Evolutionary conservation across 2,797 vertebrate species (phyloP), one percentile per base, ranked within the genome.

Genomic region (Orestias chungarensis): DNA sequence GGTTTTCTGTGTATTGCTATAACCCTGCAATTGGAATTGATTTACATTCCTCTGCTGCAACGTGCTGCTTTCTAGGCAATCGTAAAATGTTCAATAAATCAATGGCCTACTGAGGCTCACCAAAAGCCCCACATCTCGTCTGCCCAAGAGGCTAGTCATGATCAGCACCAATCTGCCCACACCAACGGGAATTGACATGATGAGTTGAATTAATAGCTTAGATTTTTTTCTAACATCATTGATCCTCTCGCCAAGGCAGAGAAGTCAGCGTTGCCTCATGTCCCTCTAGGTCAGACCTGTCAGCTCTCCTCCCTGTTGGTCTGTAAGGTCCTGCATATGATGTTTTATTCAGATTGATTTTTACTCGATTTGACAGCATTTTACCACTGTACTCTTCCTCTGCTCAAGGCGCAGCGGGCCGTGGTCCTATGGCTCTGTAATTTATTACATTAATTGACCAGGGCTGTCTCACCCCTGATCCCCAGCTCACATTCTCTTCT

Each of bases 131-230:
- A 50, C 66, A 90, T 85, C 81, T 47, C 0, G 23, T 73, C 23
- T 57, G 78, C 88, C 88, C 87, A 77, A 73, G 86, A 87, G 90
- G 74, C 75, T 46, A 33, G 76, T 88, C 87, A 80, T 89, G 86
- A 92, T 91, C 80, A 81, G 85, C 64, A 82, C 84, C 91, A 91
- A 86, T 92, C 88, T 84, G 75, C 68, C 59, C 76, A 67, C 61
- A 14, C 91, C 86, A 81, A 84, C 83, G 85, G 87, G 85, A 91
- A 91, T 89, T 92, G 91, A 93, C 89, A 86, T 81, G 90, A 89
- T 83, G 74, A 69, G 83, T 66, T 87, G 89, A 93, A 93, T 91
- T 89, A 90, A 91, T 91, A 81, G 89, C 88, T 86, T 86, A 80
- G 80, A 78, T 82, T 88, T 89, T 88, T 81, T 75, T 57, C 82